Conservation (phyloP, 2,888 invertebrate genomes). For the Watsonalla cultraria region DNA sequence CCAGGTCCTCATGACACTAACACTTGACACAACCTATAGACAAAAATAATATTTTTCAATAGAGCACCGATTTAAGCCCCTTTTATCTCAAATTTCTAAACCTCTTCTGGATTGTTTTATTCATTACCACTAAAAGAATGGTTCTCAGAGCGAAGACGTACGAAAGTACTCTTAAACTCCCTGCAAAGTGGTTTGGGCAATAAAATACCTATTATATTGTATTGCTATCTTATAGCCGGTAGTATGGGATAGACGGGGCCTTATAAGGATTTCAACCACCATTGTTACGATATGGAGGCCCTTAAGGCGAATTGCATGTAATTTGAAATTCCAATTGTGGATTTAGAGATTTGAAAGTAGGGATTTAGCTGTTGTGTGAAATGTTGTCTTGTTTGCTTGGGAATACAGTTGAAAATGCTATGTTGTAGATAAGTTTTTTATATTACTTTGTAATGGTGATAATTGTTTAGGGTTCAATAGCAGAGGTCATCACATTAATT, state of each 20-base stretch:
- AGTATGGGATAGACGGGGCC: neutral
- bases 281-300: neutral
- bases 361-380: neutral
- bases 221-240: slow-evolving; percentile 7
- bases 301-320: neutral
- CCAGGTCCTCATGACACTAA: too few relatives aligned
- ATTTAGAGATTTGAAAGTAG: neutral
- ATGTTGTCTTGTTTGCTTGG: neutral
- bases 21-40: too few relatives aligned
- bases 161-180: slow-evolving; percentile 25
- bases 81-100: too few relatives aligned
- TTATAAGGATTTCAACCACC: neutral
- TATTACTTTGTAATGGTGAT: too few relatives aligned
- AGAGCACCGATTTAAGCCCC: too few relatives aligned
- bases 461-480: too few relatives aligned
- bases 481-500: too few relatives aligned
- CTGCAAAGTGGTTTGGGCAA: slow-evolving; percentile 38
- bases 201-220: slow-evolving; percentile 33
- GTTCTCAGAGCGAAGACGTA: neutral
- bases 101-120: slow-evolving; percentile 3
- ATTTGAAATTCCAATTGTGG: neutral
- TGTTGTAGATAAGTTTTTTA: too few relatives aligned
- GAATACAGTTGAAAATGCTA: neutral
- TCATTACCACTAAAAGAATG: slow-evolving; percentile 6
- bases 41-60: too few relatives aligned